Evolutionary conservation across 2,797 vertebrate genomes (phyloP).

Genomic region (Anabas testudineus): DNA sequence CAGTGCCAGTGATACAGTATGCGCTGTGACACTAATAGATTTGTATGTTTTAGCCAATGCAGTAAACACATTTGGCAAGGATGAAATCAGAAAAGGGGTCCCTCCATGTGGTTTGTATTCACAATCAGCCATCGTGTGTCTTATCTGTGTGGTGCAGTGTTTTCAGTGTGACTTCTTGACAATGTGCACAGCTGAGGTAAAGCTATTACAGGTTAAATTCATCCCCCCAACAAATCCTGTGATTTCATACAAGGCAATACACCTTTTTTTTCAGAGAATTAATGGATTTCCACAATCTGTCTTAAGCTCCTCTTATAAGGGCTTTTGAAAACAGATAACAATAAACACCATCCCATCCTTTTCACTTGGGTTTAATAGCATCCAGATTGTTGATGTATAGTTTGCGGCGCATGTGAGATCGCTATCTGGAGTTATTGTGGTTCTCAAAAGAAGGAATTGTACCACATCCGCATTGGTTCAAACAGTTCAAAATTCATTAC

Average conservation of each 20-base stretch:
- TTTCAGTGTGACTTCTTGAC: conserved; percentile 74
- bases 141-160: conserved; percentile 74
- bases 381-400: conserved; percentile 86
- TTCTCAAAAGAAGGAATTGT: conserved; percentile 79
- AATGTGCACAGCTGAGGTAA: conserved; percentile 80
- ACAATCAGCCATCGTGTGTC: conserved; percentile 52
- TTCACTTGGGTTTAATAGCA: conserved; percentile 83
- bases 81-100: conserved; percentile 12
- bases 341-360: conserved; percentile 86
- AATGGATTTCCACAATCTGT: conserved; percentile 95
- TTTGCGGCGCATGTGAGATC: conserved; percentile 84
- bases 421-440: conserved; percentile 83
- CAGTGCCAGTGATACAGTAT: not conserved
- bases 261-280: conserved; percentile 92
- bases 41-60: conserved; percentile 13
- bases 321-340: conserved; percentile 90
- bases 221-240: conserved; percentile 86
- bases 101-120: conserved; percentile 49
- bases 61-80: conserved; percentile 11
- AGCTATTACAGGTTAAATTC: conserved; percentile 90
- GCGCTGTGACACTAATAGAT: conserved; percentile 34
- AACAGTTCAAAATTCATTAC: conserved; percentile 92
- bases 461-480: conserved; percentile 82
- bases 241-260: conserved; percentile 91
- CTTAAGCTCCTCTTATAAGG: conserved; percentile 90